Base-by-base conservation (phyloP, 2,888 invertebrate species). In the Stramonita haemastoma region DNA sequence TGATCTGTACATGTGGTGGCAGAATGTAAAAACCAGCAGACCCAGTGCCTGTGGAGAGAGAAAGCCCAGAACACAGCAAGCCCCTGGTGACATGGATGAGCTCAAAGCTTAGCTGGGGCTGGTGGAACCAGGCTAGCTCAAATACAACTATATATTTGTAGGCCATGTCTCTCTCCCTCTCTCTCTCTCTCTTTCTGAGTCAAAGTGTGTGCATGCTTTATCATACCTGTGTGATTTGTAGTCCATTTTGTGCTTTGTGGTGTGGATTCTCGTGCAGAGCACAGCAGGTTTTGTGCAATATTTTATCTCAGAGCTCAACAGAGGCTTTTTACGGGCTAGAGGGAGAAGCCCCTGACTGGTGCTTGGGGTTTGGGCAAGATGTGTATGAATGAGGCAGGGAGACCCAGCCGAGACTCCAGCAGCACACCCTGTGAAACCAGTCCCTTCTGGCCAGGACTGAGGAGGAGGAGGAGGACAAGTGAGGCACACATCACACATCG, bases 251-350 rank as follows among this genome's bases (percentile, higher is more conserved):
- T 32, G 15, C 34, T 17, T 15, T 79, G 1, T 19, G 32, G 19
- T 79, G 13, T 1, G 77, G 77, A 46, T 46, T 79, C 4, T 19
- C 19, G 29, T 26, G 15, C 34, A 32, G 15, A 32, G 77, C 26
- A 32, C 29, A 79, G 32, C 77, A 79, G 77, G 77, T 32, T 79
- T 32, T 79, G 77, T 79, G 77, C 77, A 79, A 34, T 79, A 79
- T 79, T 26, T 79, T 15, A 32, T 32, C 77, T 79, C 77, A 13
- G 32, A 32, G 77, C 77, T 79, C 32, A 32, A 15, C 17, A 11
- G 29, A 32, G 8, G 77, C 32, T 79, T 79, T 79, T 79, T 32
- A 19, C 32, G 77, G 26, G 34, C 77, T 79, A 26, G 32, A 79
- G 6, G 32, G 29, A 32, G 29, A 34, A 79, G n/a, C 73, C n/a